These are phyloP conservation scores for Ceramica pisi DNA, from an alignment of 2,888 invertebrate species.

Conservation along the genomic window DNA sequence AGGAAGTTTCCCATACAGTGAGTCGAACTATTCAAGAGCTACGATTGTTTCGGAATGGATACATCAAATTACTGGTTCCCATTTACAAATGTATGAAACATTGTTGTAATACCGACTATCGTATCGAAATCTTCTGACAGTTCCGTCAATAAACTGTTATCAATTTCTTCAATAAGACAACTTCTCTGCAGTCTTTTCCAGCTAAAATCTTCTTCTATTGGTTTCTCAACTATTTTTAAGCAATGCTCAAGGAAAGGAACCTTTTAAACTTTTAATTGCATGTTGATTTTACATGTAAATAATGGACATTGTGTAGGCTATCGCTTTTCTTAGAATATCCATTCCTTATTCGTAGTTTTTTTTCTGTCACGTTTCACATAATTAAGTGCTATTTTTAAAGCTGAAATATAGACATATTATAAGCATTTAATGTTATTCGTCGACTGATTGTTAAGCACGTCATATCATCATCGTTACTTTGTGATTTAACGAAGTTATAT, in stretches of 20 bases:
- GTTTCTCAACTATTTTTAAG: constrained; percentile 64
- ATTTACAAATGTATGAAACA: constrained; percentile 35
- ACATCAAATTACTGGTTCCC: constrained; percentile 34
- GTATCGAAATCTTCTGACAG: constrained; percentile 39
- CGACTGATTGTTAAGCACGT: constrained; percentile 84
- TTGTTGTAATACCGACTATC: constrained; percentile 47
- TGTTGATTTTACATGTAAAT: constrained; percentile 74
- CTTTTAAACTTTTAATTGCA: constrained; percentile 89
- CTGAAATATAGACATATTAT: constrained; percentile 79
- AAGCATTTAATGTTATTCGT: constrained; percentile 83
- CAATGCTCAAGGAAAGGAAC: constrained; percentile 80
- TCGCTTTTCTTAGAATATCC: constrained; percentile 78
- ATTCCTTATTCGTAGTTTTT: constrained; percentile 85
- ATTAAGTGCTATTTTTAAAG: constrained; percentile 77
- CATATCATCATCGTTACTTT: constrained; percentile 73
- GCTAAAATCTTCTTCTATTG: constrained; percentile 38
- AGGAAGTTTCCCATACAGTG: constrained; percentile 23
- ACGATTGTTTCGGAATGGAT: constrained; percentile 42
- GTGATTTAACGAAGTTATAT: constrained; percentile 70
- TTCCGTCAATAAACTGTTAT: constrained; percentile 33
- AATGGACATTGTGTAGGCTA: constrained; percentile 71
- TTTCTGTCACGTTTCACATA: constrained; percentile 75
- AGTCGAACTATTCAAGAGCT: constrained; percentile 28
- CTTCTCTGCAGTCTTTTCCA: constrained; percentile 27
- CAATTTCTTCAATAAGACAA: constrained; percentile 21